phyloP scores from a whole-genome alignment of 2,113 vertebrate genomes.

The Rhagologus leucostigma region DNA sequence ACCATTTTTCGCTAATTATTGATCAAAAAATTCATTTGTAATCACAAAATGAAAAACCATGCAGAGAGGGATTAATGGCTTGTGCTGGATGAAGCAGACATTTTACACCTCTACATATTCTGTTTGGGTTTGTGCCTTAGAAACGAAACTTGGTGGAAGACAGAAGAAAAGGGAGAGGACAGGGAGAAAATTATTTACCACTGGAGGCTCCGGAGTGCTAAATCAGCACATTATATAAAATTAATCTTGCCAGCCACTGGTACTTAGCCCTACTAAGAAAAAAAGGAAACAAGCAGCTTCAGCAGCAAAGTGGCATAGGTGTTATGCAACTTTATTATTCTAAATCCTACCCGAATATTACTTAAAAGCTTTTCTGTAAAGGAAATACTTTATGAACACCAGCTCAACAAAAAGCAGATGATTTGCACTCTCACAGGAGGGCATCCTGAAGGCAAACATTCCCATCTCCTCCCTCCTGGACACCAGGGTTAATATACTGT shows the following conservation, averaged over 20 bases:
- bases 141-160: not conserved
- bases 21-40: not conserved
- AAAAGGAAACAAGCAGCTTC: not conserved
- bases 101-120: not conserved
- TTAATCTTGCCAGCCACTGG: not conserved
- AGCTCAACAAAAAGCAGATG: not conserved
- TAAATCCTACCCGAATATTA: not conserved
- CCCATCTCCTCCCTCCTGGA: not conserved
- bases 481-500: not conserved
- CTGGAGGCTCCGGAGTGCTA: not conserved
- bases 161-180: not conserved
- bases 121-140: not conserved
- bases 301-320: not conserved
- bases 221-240: not conserved
- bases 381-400: not conserved
- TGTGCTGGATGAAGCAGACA: not conserved
- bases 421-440: not conserved
- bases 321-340: not conserved
- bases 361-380: not conserved
- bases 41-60: not conserved
- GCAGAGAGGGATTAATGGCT: not conserved
- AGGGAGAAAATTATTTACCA: not conserved
- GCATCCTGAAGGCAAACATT: not conserved
- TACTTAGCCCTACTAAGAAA: not conserved
- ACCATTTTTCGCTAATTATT: not conserved